phyloP scores from a whole-genome alignment of 2,113 vertebrate genomes.

The Centropristis striata region DNA sequence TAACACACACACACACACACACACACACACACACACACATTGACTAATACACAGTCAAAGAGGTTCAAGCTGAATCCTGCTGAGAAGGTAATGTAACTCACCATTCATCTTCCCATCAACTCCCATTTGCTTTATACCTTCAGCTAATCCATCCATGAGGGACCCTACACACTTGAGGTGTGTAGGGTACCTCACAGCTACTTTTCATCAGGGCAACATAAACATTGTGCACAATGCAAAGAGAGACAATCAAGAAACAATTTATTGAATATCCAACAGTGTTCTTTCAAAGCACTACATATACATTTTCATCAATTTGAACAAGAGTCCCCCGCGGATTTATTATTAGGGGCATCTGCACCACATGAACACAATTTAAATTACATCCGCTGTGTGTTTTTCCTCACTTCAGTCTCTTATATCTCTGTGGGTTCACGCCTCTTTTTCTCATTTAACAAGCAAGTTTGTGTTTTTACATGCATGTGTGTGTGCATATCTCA shows the following conservation, averaged over 20 bases:
- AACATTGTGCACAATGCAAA: slow-evolving; percentile 24
- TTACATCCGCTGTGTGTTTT: neutral
- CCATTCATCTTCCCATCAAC: slow-evolving; percentile 45
- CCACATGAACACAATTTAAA: slow-evolving; percentile 12
- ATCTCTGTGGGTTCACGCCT: neutral
- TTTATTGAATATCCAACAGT: slow-evolving; percentile 33
- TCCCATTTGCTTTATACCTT: slow-evolving; percentile 41
- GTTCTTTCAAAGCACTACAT: slow-evolving; percentile 19
- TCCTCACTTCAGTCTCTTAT: neutral
- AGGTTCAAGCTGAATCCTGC: slow-evolving; percentile 22
- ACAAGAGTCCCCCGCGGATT: neutral
- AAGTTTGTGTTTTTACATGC: neutral
- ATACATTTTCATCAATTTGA: slow-evolving; percentile 28
- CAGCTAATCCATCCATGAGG: slow-evolving; percentile 34
- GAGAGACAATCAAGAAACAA: slow-evolving; percentile 8
- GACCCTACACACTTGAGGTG: too few relatives aligned
- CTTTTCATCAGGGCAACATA: neutral
- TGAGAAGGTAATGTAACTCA: slow-evolving; percentile 41
- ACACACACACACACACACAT: slow-evolving; percentile 1
- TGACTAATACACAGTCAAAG: slow-evolving; percentile 4
- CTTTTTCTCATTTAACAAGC: neutral
- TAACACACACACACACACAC: slow-evolving; percentile 15
- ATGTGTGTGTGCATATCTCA: slow-evolving; percentile 60
- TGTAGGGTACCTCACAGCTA: slow-evolving; percentile 12
- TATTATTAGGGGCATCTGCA: neutral